phyloP scores from a whole-genome alignment of 2,113 vertebrate species.

The Bothrops jararaca region DNA sequence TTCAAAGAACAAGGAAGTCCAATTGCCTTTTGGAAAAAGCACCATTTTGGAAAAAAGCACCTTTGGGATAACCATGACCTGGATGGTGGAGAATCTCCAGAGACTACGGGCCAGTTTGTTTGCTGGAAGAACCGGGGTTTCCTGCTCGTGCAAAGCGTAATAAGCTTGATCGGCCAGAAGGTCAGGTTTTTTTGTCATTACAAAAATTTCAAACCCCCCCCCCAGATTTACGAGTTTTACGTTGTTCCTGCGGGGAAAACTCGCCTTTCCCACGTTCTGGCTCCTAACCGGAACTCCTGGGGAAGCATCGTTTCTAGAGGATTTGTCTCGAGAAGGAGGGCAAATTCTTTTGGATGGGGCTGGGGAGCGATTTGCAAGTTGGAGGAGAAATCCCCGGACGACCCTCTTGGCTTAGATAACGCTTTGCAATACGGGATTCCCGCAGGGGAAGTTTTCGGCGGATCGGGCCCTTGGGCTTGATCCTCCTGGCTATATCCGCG shows the following conservation, averaged over 20 bases:
- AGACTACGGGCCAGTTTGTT: background rate
- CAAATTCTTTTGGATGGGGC: background rate
- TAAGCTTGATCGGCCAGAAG: background rate
- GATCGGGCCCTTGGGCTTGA: too few relatives aligned
- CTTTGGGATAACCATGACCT: background rate
- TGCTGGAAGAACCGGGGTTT: background rate
- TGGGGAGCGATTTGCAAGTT: background rate
- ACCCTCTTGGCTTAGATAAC: background rate
- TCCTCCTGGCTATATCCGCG: background rate
- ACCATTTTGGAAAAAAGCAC: too few relatives aligned
- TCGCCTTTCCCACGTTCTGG: background rate
- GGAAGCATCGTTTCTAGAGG: background rate
- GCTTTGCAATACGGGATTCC: background rate
- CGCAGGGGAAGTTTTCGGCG: background rate
- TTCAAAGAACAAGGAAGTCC: background rate
- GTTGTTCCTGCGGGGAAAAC: background rate
- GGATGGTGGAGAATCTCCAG: background rate
- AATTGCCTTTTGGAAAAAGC: background rate
- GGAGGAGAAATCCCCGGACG: background rate
- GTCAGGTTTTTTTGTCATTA: background rate
- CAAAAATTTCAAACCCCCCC: background rate
- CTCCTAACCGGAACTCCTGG: background rate
- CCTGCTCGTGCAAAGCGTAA: background rate
- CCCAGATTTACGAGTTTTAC: background rate
- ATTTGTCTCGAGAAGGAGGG: background rate